Evolutionary conservation across 2,888 invertebrate genomes (phyloP), one percentile per base, ranked within the genome.

Genomic region (Theodoxus fluviatilis): DNA sequence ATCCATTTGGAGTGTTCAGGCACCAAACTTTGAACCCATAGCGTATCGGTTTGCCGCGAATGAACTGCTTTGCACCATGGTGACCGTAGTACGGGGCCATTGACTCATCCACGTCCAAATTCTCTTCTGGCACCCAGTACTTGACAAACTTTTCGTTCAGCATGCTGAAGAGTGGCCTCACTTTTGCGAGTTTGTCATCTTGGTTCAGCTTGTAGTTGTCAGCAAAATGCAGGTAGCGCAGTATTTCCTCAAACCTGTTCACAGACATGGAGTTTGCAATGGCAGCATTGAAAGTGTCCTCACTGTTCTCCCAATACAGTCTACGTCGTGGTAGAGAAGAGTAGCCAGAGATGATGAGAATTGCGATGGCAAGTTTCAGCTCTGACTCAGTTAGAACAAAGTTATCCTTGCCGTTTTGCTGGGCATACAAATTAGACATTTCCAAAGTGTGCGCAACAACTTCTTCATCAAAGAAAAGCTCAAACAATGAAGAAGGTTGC

Each of bases 41-140:
- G 18, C 76, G 37, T n/a, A 78, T 74, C 18, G 76, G 76, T 68
- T 79, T 80, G 38, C 78, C 76, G 37, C 71, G 66, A 22, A 74
- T 77, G 55, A 71, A 76, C 63, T 77, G 77, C 65, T 76, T 77
- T 15, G 71, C 66, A 28, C 75, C 71, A 69, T 79, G 79, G 38
- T 69, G 40, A 12, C 78, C 84, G 76, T 79, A 86, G 72, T 87
- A 87, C 28, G 83, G 81, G 22, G 83, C 77, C 84, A 86, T 84
- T 15, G 79, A 75, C 74, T 86, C 83, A 75, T 85, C 85, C 71
- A 84, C 63, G 57, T 68, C 28, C 18, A 74, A 70, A 70, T 73
- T 70, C 22, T 71, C 59, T 2, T 38, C 37, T 43, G 43, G 43
- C 15, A 43, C 12, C 43, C 69, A 73, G 57, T 40, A 71, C 6